Base-by-base conservation (phyloP, 2,888 invertebrate genomes). In the Dynastes hyllus region DNA sequence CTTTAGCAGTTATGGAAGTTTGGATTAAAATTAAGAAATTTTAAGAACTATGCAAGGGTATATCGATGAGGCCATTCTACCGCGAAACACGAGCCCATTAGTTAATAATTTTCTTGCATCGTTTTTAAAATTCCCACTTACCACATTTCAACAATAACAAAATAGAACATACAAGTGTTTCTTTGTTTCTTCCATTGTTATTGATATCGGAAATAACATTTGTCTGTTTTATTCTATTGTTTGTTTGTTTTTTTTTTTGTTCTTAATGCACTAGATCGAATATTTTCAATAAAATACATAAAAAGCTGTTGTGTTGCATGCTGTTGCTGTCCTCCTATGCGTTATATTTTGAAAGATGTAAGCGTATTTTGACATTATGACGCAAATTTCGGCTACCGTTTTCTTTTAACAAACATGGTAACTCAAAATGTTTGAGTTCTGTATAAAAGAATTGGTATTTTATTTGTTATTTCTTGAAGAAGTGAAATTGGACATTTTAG, bases 281-380 rank as follows among this genome's bases (percentile, higher is more conserved):
- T 8, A 58, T 58, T 58, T 16, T 22, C 9, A 16, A 13, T n/a
- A 51, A 51, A 51, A 37, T 37, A 37, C 4, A 9, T 51, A 51
- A 51, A 53, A 58, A 3, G 55, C 55, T 58, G 55, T 58, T 67
- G 6, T 58, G 55, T 58, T 67, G 66, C 66, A 67, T 67, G 66
- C 66, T 16, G 66, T 45, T 67, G 66, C 66, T 67, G 22, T 58
- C 22, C 9, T 22, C 16, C 55, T 58, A 22, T 58, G 3, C 32
- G 66, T 9, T 66, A 66, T 16, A 29, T 29, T 66, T 67, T 67
- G 40, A 8, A 16, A 40, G 45, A 45, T 11, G 45, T 11, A 45
- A 45, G 45, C 45, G 45, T 45, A 45, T 45, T 2, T 8, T 45
- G 45, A 45, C 11, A 45, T 22, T 22, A 22, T 37, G 5, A 45